Base-by-base conservation (phyloP, 2,113 vertebrate species). In the Notothenia coriiceps region DNA sequence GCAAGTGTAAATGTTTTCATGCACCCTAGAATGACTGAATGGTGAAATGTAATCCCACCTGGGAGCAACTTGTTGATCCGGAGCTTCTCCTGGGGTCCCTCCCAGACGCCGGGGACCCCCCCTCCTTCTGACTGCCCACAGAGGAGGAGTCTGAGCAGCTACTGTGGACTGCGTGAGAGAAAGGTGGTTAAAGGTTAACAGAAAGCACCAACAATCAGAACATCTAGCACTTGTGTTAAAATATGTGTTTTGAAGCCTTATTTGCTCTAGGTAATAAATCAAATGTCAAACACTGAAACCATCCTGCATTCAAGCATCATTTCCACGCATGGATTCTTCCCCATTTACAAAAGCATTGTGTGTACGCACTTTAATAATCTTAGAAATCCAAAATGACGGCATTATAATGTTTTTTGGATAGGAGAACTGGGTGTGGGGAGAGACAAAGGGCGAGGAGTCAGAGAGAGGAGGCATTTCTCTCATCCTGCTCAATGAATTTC, bases 91-190 rank as follows among this genome's bases (percentile, higher is more conserved):
- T 86, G 73, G 87, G 90, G 83, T 92, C 88, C 74, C 91, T 90
- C 51, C 93, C 93, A 35, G 92, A 92, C 2, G 82, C 89, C 6
- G 92, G 92, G 81, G 92, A 93, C 43, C 90, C 93, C 70, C 91
- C 93, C 73, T 94, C 92, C 90, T 93, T 93, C 85, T 94, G 93
- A 65, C 93, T 94, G 70, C 92, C 93, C 0, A 91, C 90, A 4
- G 93, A 94, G 73, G 93, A 94, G 43, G 93, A 93, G 88, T 94
- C 93, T 10, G 93, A 94, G 88, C 93, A 94, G 85, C 93, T 94
- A 86, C 91, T 93, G 88, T 93, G 88, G 72, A 92, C 92, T 91
- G 74, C 57, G 25, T 69, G 35, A 63, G 12, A 29, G 70, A 50
- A 29, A 74, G 43, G 43, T 18, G 6, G 51, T 35, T 67, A 22